phyloP scores from a whole-genome alignment of 2,888 invertebrate species.

The Fragum fragum region DNA sequence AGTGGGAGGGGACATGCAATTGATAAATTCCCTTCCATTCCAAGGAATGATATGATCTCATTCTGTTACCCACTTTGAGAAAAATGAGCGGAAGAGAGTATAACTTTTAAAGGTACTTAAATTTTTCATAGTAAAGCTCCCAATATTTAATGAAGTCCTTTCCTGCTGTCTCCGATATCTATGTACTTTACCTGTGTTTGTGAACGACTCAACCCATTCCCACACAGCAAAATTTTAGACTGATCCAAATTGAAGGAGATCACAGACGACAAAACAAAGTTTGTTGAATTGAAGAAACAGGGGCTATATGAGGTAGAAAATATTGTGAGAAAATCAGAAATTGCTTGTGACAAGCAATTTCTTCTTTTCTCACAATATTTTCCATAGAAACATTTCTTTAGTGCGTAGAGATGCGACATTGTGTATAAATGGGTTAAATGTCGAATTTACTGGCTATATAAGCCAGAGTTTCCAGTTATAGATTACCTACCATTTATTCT shows the following conservation, averaged over 20 bases:
- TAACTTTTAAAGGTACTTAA: not conserved
- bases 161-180: not conserved
- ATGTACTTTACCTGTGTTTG: no score
- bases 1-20: no score
- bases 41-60: no score
- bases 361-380: constrained; percentile 3
- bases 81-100: not conserved
- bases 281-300: not conserved
- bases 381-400: no score
- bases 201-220: no score
- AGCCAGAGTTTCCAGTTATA: not conserved
- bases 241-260: no score
- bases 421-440: not conserved
- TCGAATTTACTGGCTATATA: not conserved
- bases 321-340: constrained; percentile 1
- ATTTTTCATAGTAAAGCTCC: not conserved
- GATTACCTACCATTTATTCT: not conserved
- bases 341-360: not conserved
- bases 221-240: no score
- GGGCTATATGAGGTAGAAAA: no score
- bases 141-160: not conserved
- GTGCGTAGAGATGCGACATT: not conserved
- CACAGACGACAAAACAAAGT: no score
- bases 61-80: not conserved
- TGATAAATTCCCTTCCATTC: no score